Base-by-base conservation (phyloP, 2,797 vertebrate species). In the Gallinago nigripennis region DNA sequence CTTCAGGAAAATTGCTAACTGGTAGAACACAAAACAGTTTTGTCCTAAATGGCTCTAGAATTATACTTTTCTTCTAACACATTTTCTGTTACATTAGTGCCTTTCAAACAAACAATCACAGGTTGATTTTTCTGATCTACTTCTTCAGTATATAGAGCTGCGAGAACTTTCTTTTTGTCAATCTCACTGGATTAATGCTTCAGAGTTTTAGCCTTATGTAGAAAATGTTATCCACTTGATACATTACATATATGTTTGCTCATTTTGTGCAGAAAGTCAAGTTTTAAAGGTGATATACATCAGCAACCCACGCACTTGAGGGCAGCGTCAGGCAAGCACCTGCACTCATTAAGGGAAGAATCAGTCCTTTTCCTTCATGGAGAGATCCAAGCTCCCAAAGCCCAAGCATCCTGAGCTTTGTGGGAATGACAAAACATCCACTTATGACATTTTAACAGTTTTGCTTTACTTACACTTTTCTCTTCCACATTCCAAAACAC, bases 401-500 rank as follows among this genome's bases (percentile, higher is more conserved):
- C 12, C n/a, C 25, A 76, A 51, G 20, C 48, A 63, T 1, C 12
- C 30, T 21, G 14, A 68, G 45, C 41, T 88, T 64, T 39, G 31
- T 60, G 65, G 50, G 64, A 82, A 81, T 78, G 75, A 93, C 78
- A 87, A 71, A 86, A 82, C 18, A 86, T 15, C 68, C 37, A 11
- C 60, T 80, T 57, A 51, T 1, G 25, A 18, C 8, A 20, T 68
- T 84, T 91, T 72, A 80, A 90, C 10, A 28, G n/a, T 87, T 96
- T 89, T 88, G 71, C 70, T 92, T 79, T 96, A 98, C 98, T 98
- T 98, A 99, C 99, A 89, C 97, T 99, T 98, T 98, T 99, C 76
- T 99, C 99, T 95, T 99, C 99, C 83, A 99, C 99, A 86, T 99
- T 99, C 99, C 99, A 99, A 98, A 99, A 99, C 92, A 99, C 98